Evolutionary conservation across 2,797 vertebrate genomes (phyloP).

Genomic region (Anas georgica): DNA sequence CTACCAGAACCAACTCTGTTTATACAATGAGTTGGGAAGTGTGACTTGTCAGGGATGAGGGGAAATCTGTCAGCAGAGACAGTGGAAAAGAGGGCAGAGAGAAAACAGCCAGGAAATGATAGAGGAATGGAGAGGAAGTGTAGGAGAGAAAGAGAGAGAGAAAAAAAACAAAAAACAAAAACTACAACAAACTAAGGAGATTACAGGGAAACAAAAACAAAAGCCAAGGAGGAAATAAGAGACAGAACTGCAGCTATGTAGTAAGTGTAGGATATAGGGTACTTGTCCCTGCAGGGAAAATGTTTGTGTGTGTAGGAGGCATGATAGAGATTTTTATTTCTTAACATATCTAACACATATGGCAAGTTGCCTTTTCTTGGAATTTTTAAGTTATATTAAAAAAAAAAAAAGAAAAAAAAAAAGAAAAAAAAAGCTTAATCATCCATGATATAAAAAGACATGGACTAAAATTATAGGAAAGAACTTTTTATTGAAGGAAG

Average conservation of each 20-base stretch:
- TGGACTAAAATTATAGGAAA: not conserved
- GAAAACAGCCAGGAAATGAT: not conserved
- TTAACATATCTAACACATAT: accelerated
- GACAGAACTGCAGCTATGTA: not conserved
- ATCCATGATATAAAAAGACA: not conserved
- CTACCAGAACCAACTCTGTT: not conserved
- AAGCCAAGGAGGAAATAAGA: not conserved
- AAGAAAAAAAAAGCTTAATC: accelerated
- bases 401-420: not conserved
- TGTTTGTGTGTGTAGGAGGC: not conserved
- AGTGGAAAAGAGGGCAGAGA: not conserved
- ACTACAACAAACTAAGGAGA: not conserved
- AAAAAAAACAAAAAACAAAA: too few relatives aligned
- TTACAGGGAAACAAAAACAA: not conserved
- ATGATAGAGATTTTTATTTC: not conserved
- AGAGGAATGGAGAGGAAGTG: not conserved
- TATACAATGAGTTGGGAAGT: not conserved
- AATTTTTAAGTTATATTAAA: not conserved
- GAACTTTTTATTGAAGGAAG: not conserved
- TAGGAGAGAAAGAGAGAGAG: not conserved
- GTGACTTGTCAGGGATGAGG: not conserved
- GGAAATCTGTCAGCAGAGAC: not conserved
- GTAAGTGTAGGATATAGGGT: not conserved
- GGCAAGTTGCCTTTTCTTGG: not conserved
- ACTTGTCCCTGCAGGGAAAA: not conserved